Percentiles rank a stretch among this genome's conserved stretches.
These are phyloP conservation scores for Strigamia crassipes DNA, from an alignment of 2,888 invertebrate genomes.

Conservation along the genomic window DNA sequence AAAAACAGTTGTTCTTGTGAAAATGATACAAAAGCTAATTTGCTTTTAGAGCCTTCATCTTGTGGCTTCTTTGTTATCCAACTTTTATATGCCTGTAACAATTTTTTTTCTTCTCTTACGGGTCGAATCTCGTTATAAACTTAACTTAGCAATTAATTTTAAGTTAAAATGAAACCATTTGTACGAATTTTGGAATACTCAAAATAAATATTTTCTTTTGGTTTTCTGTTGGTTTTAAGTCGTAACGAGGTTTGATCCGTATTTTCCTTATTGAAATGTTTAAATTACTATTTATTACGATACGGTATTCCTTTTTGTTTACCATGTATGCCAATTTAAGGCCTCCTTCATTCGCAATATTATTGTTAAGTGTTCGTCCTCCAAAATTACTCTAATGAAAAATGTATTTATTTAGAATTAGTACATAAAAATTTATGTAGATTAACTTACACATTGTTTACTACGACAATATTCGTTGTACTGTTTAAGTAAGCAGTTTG, in stretches of 20 bases:
- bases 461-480: conserved; percentile 44
- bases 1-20: conserved; percentile 33
- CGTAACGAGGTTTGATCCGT: no score
- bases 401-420: background rate
- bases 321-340: background rate
- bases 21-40: background rate
- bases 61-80: conserved; percentile 3
- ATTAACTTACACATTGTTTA: conserved; percentile 1
- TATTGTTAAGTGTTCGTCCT: background rate
- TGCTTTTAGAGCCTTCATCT: background rate
- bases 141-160: no score
- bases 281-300: background rate
- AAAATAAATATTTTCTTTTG: background rate
- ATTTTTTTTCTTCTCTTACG: background rate
- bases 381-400: background rate
- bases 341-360: conserved; percentile 12
- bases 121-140: no score
- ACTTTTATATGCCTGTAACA: conserved; percentile 16
- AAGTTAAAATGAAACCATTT: background rate
- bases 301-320: background rate
- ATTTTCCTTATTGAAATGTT: background rate
- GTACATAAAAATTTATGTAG: background rate
- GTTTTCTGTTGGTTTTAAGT: background rate
- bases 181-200: conserved; percentile 2
- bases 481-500: conserved; percentile 50